These are phyloP conservation scores for Polymixis lichenea DNA, from an alignment of 2,888 invertebrate species.

Conservation along the genomic window DNA sequence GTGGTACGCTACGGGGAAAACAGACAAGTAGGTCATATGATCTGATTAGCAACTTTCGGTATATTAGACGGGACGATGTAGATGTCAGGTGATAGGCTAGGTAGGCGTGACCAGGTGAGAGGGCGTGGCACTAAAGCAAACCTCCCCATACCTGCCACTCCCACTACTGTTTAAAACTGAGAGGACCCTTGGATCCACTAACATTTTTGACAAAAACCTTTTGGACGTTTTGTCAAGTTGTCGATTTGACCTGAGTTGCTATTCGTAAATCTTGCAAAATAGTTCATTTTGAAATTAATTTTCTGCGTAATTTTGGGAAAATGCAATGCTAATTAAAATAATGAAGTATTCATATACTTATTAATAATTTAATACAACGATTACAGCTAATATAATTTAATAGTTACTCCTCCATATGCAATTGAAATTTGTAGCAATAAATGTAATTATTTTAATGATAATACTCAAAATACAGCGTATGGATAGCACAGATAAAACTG, in stretches of 20 bases:
- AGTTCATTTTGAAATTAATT: neutral
- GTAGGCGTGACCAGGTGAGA: conserved; percentile 78
- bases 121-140: conserved; percentile 71
- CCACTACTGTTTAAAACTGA: conserved; percentile 58
- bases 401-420: conserved; percentile 39
- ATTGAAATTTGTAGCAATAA: conserved; percentile 61
- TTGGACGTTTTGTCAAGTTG: neutral
- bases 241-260: neutral
- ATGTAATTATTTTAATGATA: conserved; percentile 62
- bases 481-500: conserved; percentile 56
- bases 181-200: conserved; percentile 6
- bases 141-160: conserved; percentile 70
- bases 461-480: conserved; percentile 56
- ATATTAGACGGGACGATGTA: conserved; percentile 39
- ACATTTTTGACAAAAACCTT: conserved; percentile 14
- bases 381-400: conserved; percentile 49
- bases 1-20: neutral
- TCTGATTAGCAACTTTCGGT: conserved; percentile 40
- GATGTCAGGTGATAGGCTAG: conserved; percentile 63
- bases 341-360: conserved; percentile 24
- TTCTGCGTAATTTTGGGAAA: neutral
- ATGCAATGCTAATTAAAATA: conserved; percentile 5
- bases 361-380: conserved; percentile 46
- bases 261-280: neutral
- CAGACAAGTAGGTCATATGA: conserved; percentile 8